Percentiles rank a stretch among this genome's conserved stretches.
phyloP scores from a whole-genome alignment of 2,113 vertebrate genomes.

The Chloroceryle aenea region DNA sequence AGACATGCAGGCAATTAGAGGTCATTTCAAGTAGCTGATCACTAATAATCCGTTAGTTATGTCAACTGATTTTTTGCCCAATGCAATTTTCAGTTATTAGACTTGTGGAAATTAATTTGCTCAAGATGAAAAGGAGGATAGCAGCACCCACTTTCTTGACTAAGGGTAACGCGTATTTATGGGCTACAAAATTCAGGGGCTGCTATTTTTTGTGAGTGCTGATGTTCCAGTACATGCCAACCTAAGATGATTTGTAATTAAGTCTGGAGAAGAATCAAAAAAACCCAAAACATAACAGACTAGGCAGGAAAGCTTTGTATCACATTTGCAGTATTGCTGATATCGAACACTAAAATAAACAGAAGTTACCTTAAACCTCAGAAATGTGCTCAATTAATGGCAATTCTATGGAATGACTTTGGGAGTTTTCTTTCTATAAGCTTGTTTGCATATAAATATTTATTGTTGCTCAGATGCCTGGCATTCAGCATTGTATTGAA shows the following conservation, averaged over 20 bases:
- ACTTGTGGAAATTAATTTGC: not conserved
- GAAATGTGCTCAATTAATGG: not conserved
- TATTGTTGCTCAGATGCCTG: not conserved
- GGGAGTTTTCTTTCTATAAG: not conserved
- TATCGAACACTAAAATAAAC: not conserved
- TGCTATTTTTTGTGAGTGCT: not conserved
- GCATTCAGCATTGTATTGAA: not conserved
- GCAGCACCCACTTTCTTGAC: not conserved
- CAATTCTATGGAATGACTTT: not conserved
- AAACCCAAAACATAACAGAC: not conserved
- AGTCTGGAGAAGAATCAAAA: not conserved
- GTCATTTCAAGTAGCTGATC: not conserved
- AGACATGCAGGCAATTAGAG: not conserved
- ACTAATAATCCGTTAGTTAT: not conserved
- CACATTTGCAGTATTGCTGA: not conserved
- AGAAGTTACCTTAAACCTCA: not conserved
- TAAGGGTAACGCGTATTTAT: not conserved
- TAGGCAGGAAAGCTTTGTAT: not conserved
- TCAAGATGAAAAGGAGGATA: not conserved
- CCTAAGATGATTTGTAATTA: not conserved
- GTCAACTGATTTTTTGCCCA: not conserved
- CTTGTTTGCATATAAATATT: not conserved
- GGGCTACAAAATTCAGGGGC: not conserved
- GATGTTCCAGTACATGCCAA: not conserved
- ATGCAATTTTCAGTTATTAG: not conserved